Base-by-base conservation (phyloP, 2,888 invertebrate species). In the Melanchra persicariae region DNA sequence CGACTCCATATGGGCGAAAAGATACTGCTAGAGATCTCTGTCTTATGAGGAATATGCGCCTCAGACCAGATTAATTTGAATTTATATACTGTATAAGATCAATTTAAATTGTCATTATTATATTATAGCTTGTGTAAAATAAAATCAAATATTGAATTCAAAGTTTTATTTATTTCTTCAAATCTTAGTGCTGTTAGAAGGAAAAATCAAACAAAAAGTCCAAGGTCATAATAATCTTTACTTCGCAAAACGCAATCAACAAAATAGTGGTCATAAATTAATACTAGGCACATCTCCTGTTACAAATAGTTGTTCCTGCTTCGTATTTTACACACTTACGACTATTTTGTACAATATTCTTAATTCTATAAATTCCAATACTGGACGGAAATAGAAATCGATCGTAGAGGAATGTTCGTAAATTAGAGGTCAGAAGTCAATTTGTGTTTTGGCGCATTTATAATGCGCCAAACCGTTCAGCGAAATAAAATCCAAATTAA, bases 1-100 rank as follows among this genome's bases (percentile, higher is more conserved):
- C 97, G 62, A 97, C 97, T 26, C 93, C 97, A 26, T 96, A 97
- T 66, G 98, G 99, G 1, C 96, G 99, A 69, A 98, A 98, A 89
- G 97, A 98, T 71, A 98, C 98, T 66, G 98, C 99, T 0, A 97
- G 98, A 87, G 98, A 98, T 92, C 95, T 99, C 72, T 98, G 99
- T 91, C 97, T 99, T 87, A 96, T 98, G 87, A 96, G 98, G 78
- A 98, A 98, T 93, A 98, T 98, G 96, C 96, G 97, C 85, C 93
- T 98, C 45, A 96, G 97, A 87, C 96, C 96, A 26, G 95, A 95
- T 69, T 96, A 88, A 87, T 58, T 47, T 66, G 37, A 37, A 58
- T 43, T 43, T 51, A 62, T 49, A 55, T 61, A 30, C 30, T 10
- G 4, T 30, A 12, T 73, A 68, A 70, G 47, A 59, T 59, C 22